These are phyloP conservation scores for Zele albiditarsus DNA, from an alignment of 2,888 invertebrate genomes.

Conservation along the genomic window DNA sequence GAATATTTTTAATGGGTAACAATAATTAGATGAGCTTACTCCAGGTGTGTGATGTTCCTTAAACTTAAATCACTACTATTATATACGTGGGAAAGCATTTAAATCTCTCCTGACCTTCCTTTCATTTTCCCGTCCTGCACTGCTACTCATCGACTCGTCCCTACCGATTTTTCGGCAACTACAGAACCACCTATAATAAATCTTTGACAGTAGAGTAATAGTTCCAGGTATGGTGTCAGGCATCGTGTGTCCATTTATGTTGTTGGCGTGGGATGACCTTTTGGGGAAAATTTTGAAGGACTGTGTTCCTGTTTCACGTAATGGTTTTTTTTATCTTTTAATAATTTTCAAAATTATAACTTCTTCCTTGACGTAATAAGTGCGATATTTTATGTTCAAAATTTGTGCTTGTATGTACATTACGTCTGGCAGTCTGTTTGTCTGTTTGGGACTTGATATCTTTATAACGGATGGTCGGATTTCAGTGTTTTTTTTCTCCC, in stretches of 20 bases:
- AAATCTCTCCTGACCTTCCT: not conserved
- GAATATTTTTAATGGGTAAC: not conserved
- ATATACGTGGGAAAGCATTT: not conserved
- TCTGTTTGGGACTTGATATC: too few relatives aligned
- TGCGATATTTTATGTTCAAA: too few relatives aligned
- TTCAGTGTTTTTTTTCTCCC: too few relatives aligned
- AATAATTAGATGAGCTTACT: not conserved
- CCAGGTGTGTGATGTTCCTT: not conserved
- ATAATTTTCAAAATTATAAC: too few relatives aligned
- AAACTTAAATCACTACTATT: not conserved
- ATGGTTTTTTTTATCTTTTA: not conserved
- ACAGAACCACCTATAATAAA: conserved; percentile 41
- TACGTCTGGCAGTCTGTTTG: too few relatives aligned
- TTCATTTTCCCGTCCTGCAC: not conserved
- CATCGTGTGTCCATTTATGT: not conserved
- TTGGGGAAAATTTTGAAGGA: not conserved
- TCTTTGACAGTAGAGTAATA: conserved; percentile 23
- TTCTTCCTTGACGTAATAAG: too few relatives aligned
- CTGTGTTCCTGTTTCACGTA: not conserved
- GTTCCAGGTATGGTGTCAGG: conserved; percentile 30
- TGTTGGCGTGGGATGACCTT: conserved; percentile 7
- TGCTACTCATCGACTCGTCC: not conserved
- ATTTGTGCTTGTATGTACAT: too few relatives aligned
- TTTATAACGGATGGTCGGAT: too few relatives aligned
- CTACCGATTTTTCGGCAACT: conserved; percentile 27